Percentiles rank a stretch among this genome's conserved stretches.
These are phyloP conservation scores for Melanostigma gelatinosum DNA, from an alignment of 2,113 vertebrate species.

Conservation along the genomic window DNA sequence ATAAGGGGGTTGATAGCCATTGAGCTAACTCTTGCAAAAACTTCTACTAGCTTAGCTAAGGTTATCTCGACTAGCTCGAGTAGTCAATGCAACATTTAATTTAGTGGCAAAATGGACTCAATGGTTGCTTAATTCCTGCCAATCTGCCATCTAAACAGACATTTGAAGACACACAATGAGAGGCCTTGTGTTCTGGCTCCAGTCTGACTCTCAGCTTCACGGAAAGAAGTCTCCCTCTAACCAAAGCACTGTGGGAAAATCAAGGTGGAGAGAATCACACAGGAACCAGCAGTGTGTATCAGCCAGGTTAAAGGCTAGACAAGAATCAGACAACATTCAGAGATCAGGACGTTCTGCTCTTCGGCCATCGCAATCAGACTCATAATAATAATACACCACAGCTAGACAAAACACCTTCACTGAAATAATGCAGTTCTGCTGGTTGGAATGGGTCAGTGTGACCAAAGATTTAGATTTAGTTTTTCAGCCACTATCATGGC, in stretches of 20 bases:
- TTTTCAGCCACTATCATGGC: background rate
- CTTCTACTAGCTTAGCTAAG: background rate
- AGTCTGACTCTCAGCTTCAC: slow-evolving; percentile 4
- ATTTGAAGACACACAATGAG: slow-evolving; percentile 8
- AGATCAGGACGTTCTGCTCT: slow-evolving; percentile 36
- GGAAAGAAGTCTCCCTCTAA: slow-evolving; percentile 10
- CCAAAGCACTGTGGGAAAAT: slow-evolving; percentile 63
- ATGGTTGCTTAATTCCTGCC: slow-evolving; percentile 1
- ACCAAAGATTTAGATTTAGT: background rate
- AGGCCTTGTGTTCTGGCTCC: slow-evolving; percentile 4
- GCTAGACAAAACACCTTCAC: slow-evolving; percentile 34
- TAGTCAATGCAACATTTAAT: background rate
- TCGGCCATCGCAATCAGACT: slow-evolving; percentile 4
- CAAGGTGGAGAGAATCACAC: slow-evolving; percentile 40
- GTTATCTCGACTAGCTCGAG: background rate
- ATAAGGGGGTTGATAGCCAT: background rate
- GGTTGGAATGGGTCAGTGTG: background rate
- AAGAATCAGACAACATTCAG: slow-evolving; percentile 23
- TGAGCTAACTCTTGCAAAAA: background rate
- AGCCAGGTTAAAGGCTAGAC: slow-evolving; percentile 23
- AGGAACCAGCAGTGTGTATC: slow-evolving; percentile 26
- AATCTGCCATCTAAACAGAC: background rate
- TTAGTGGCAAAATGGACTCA: background rate
- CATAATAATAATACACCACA: slow-evolving; percentile 34
- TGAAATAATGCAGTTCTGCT: background rate